Conservation (phyloP, 2,113 vertebrate species). For the Protobothrops mucrosquamatus region DNA sequence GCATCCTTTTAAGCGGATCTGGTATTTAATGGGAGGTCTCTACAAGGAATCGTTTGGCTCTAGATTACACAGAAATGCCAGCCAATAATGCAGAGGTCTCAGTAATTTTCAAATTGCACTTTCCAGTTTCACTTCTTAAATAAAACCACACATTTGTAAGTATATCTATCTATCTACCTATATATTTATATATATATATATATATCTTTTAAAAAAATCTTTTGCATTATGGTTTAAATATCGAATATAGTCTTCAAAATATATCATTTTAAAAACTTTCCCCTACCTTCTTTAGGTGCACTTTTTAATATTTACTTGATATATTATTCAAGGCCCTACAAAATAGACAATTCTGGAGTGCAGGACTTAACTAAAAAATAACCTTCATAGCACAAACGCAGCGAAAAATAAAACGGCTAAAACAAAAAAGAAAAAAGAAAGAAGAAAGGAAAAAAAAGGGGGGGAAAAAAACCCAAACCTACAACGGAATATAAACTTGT, state of each 20-base stretch:
- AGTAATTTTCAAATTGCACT: slow-evolving; percentile 74
- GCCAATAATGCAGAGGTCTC: slow-evolving; percentile 67
- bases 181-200: slow-evolving; percentile 51
- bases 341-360: slow-evolving; percentile 82
- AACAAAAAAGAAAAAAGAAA: neutral
- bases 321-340: slow-evolving; percentile 79
- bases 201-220: slow-evolving; percentile 56
- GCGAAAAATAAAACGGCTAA: slow-evolving; percentile 64
- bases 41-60: slow-evolving; percentile 35
- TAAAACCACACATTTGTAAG: slow-evolving; percentile 66
- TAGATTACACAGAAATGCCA: slow-evolving; percentile 56
- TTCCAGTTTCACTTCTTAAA: slow-evolving; percentile 78
- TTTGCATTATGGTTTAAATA: slow-evolving; percentile 73
- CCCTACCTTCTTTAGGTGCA: slow-evolving; percentile 72
- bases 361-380: slow-evolving; percentile 77
- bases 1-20: slow-evolving; percentile 24
- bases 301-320: slow-evolving; percentile 74
- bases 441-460: no score
- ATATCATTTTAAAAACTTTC: slow-evolving; percentile 70
- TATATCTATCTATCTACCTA: slow-evolving; percentile 54
- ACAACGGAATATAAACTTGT: slow-evolving; percentile 57
- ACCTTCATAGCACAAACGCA: slow-evolving; percentile 82
- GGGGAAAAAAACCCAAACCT: neutral
- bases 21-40: slow-evolving; percentile 20
- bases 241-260: slow-evolving; percentile 74